A percentile compares a stretch with the other conserved stretches of the same genome.
These are phyloP conservation scores for Drosophila siamana DNA, from an alignment of 2,888 invertebrate species.

Conservation along the genomic window DNA sequence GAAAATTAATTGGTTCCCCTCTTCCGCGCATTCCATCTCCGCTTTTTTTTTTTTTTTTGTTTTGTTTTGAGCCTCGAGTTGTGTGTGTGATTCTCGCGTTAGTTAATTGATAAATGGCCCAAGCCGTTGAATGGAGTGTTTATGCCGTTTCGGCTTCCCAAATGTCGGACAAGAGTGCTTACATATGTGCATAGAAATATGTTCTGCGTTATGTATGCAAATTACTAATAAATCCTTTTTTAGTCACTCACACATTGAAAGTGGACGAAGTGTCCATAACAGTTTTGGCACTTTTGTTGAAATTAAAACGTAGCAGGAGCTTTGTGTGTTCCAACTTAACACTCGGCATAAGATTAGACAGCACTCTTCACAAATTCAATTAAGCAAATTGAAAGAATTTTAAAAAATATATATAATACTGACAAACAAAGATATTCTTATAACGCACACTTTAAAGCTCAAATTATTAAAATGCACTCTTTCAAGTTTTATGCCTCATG, in stretches of 20 bases:
- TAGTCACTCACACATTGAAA: not conserved
- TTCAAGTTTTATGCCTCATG: too few species aligned
- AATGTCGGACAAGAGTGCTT: slow-evolving; percentile 9
- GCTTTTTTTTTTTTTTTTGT: not conserved
- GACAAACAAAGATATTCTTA: too few species aligned
- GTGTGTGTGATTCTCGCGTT: slow-evolving; percentile 54
- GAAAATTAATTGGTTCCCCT: slow-evolving; percentile 70
- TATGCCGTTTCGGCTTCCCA: slow-evolving; percentile 1
- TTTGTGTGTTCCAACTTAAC: too few species aligned
- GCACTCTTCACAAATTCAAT: too few species aligned
- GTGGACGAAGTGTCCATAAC: not conserved
- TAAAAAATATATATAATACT: too few species aligned
- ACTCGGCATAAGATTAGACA: too few species aligned
- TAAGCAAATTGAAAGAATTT: too few species aligned
- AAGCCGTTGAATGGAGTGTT: slow-evolving; percentile 10
- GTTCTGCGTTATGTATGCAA: slow-evolving; percentile 1
- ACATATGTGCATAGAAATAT: not conserved
- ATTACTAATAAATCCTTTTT: slow-evolving; percentile 5
- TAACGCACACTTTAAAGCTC: too few species aligned
- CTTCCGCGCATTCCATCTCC: too few species aligned
- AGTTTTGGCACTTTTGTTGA: not conserved
- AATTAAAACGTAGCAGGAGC: too few species aligned
- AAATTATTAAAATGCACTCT: too few species aligned
- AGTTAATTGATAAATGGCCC: slow-evolving; percentile 70
- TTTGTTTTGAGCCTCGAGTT: slow-evolving; percentile 26